Conservation (phyloP, 2,888 invertebrate genomes). For the Stenurella melanura region DNA sequence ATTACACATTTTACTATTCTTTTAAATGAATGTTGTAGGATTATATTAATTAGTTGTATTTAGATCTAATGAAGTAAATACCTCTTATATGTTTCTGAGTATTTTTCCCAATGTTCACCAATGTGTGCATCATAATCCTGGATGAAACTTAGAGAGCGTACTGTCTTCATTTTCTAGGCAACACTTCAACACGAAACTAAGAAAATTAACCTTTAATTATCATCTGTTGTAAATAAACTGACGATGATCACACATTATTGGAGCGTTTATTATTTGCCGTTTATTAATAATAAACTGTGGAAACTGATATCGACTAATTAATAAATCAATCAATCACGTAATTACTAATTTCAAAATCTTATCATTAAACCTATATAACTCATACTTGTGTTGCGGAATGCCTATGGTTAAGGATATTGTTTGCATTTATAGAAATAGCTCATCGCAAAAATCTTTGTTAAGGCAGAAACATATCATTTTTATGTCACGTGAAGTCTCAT, state of each 20-base stretch:
- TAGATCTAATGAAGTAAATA: conserved; percentile 25
- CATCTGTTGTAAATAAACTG: not conserved
- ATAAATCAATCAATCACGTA: conserved; percentile 25
- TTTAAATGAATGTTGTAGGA: no score
- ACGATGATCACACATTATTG: not conserved
- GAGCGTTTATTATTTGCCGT: not conserved
- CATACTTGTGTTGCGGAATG: not conserved
- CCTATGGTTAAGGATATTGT: not conserved
- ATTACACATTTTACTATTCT: no score
- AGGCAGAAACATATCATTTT: no score
- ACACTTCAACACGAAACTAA: conserved; percentile 7
- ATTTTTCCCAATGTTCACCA: conserved; percentile 35
- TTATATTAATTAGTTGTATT: not conserved
- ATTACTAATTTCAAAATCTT: not conserved
- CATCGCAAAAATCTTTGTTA: no score
- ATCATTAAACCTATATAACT: not conserved
- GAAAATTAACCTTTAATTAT: conserved; percentile 11
- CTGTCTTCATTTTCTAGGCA: conserved; percentile 28
- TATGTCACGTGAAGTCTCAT: no score
- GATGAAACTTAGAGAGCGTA: conserved; percentile 29
- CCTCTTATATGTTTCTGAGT: conserved; percentile 43
- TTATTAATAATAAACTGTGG: conserved; percentile 14
- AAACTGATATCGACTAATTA: conserved; percentile 25
- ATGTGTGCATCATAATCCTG: conserved; percentile 39
- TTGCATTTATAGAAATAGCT: no score